Conservation (phyloP, 2,888 invertebrate genomes). For the Caenorhabditis sp. region DNA sequence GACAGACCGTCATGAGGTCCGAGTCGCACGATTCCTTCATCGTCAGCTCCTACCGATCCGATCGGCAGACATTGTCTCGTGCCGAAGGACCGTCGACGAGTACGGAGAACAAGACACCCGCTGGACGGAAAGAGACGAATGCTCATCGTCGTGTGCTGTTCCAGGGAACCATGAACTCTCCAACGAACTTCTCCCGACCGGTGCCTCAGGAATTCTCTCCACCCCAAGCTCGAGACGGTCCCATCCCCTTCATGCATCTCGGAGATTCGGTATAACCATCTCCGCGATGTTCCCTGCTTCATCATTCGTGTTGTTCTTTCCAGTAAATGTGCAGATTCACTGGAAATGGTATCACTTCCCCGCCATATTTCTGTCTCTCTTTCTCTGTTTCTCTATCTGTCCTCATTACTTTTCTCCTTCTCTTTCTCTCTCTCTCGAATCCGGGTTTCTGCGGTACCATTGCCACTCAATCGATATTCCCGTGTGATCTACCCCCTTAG, state of each 20-base stretch:
- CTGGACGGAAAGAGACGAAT: neutral
- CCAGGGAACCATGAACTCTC: neutral
- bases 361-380: conserved; percentile 24
- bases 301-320: neutral
- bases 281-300: neutral
- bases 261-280: neutral
- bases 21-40: conserved; percentile 5
- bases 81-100: neutral
- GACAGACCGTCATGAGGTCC: conserved; percentile 14
- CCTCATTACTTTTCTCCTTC: neutral
- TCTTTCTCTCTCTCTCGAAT: neutral
- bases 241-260: neutral
- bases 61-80: no score
- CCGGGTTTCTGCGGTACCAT: conserved; percentile 24
- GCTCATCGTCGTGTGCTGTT: neutral
- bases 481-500: conserved; percentile 38
- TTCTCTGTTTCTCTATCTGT: neutral
- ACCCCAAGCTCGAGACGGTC: neutral
- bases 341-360: no score
- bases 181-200: conserved; percentile 4
- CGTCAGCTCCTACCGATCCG: neutral
- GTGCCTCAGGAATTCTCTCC: neutral
- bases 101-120: neutral
- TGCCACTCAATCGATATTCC: neutral
- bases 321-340: no score